phyloP scores from a whole-genome alignment of 2,888 invertebrate genomes.

The Zhengitettix transpicula region DNA sequence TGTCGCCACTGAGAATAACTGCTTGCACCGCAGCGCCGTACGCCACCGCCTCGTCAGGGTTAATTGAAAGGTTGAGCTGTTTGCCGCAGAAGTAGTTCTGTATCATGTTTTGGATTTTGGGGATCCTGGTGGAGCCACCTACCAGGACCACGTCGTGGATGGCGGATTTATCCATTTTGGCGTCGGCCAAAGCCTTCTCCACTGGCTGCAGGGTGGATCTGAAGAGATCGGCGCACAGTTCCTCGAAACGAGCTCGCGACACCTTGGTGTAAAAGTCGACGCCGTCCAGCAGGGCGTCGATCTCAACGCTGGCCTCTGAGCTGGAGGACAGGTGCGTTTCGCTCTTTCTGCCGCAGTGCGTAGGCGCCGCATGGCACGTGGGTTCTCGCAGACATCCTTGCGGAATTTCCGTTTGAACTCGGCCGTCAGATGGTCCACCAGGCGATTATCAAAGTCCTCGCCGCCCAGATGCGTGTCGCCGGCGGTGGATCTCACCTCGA shows the following conservation, averaged over 20 bases:
- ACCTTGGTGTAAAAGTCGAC: constrained; percentile 56
- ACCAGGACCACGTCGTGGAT: constrained; percentile 69
- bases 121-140: constrained; percentile 66
- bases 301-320: constrained; percentile 56
- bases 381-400: constrained; percentile 47
- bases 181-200: constrained; percentile 59
- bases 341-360: constrained; percentile 63
- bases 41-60: constrained; percentile 97
- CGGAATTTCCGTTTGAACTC: constrained; percentile 63
- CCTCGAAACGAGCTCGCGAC: constrained; percentile 54
- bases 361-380: constrained; percentile 48
- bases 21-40: constrained; percentile 95
- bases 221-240: too few species aligned
- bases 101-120: constrained; percentile 56
- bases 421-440: constrained; percentile 60
- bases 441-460: constrained; percentile 63
- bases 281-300: too few species aligned
- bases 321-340: constrained; percentile 62
- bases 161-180: constrained; percentile 56
- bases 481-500: constrained; percentile 57
- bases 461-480: constrained; percentile 69
- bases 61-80: constrained; percentile 59
- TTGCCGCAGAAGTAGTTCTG: constrained; percentile 34
- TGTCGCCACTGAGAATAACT: constrained; percentile 55
- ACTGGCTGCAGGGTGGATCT: constrained; percentile 58